phyloP scores from a whole-genome alignment of 2,888 invertebrate genomes.

The Eristalinus aeneus region DNA sequence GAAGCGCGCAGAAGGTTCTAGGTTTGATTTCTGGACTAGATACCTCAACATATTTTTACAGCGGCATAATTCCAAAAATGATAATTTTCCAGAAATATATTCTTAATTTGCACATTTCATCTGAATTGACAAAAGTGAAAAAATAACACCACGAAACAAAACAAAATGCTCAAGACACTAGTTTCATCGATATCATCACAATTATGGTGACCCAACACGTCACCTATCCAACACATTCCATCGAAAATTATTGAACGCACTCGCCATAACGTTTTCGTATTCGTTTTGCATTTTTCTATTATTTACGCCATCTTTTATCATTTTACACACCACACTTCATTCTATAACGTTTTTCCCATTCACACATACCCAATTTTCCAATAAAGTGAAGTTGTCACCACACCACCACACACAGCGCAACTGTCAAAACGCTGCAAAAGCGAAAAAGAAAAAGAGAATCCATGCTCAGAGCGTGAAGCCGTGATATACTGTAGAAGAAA shows the following conservation, averaged over 20 bases:
- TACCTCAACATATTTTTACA: too few relatives aligned
- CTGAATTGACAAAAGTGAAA: too few relatives aligned
- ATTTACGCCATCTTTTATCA: constrained; percentile 27
- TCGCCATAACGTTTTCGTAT: constrained; percentile 61
- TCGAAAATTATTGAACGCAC: constrained; percentile 1
- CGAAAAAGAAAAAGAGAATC: constrained; percentile 25
- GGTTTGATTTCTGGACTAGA: too few relatives aligned
- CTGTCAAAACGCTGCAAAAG: constrained; percentile 59
- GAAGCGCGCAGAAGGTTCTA: too few relatives aligned
- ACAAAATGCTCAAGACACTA: too few relatives aligned
- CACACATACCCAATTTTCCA: constrained; percentile 24
- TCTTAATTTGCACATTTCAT: too few relatives aligned
- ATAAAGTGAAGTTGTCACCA: constrained; percentile 51
- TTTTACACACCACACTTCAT: constrained; percentile 60
- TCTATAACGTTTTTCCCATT: constrained; percentile 35
- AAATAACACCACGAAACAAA: too few relatives aligned
- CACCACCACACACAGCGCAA: constrained; percentile 46
- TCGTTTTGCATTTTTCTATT: not conserved
- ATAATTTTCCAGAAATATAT: too few relatives aligned
- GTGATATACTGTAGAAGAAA: constrained; percentile 54
- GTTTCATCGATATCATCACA: not conserved
- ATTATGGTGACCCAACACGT: not conserved
- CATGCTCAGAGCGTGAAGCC: constrained; percentile 59
- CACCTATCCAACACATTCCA: not conserved
- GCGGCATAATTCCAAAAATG: too few relatives aligned